Evolutionary conservation across 2,113 vertebrate species (phyloP).

Genomic region (Orthonyx spaldingii): DNA sequence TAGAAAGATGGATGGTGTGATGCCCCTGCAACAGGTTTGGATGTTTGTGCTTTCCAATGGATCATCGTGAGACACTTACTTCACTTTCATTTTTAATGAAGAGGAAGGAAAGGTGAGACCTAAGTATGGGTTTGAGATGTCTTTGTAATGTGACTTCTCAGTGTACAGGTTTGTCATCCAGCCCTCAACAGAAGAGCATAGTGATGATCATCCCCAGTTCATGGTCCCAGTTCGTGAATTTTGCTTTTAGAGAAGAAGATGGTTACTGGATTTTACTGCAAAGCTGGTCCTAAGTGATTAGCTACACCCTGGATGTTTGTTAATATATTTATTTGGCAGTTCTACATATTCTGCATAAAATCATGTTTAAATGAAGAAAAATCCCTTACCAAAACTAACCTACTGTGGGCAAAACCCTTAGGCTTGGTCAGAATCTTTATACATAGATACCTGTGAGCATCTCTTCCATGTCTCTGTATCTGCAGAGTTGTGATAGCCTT

Average conservation of each 20-base stretch:
- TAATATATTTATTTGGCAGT: background rate
- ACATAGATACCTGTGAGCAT: background rate
- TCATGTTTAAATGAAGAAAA: background rate
- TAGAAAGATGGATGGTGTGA: slow-evolving; percentile 61
- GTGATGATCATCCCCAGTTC: background rate
- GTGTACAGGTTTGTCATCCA: background rate
- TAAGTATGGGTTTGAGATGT: background rate
- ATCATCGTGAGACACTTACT: background rate
- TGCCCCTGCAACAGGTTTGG: slow-evolving; percentile 23
- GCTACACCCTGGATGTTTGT: background rate
- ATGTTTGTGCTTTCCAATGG: slow-evolving; percentile 52
- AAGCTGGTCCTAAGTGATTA: background rate
- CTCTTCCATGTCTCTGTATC: background rate
- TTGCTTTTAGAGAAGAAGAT: background rate
- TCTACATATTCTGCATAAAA: background rate
- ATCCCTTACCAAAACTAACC: background rate
- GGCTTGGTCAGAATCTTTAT: background rate
- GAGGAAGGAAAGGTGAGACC: slow-evolving; percentile 1
- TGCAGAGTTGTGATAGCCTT: background rate
- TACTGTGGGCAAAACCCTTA: background rate
- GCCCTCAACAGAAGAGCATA: background rate
- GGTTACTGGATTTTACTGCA: background rate
- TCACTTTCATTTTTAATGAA: background rate
- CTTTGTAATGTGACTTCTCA: background rate
- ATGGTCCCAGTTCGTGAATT: background rate